Percentiles rank a stretch among this genome's conserved stretches.
These are phyloP conservation scores for Epistrophe grossulariae DNA, from an alignment of 2,888 invertebrate genomes.

Conservation along the genomic window DNA sequence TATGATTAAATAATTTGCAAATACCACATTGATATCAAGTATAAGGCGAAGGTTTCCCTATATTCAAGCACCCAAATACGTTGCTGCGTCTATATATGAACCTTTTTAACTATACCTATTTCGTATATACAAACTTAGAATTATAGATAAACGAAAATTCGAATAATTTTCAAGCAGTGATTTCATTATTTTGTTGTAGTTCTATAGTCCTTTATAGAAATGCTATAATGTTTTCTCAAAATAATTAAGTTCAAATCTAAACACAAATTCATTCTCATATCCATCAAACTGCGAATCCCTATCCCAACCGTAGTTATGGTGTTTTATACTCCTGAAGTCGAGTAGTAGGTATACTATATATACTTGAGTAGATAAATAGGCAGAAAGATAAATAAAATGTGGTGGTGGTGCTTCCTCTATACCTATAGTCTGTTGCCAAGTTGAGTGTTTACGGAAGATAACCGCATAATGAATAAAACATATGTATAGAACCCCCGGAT, in stretches of 20 bases:
- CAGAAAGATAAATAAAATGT: slow-evolving; percentile 21
- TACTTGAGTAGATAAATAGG: slow-evolving; percentile 11
- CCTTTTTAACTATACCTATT: background rate
- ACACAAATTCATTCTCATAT: background rate
- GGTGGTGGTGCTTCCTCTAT: background rate
- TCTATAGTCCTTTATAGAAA: no score
- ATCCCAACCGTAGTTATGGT: background rate
- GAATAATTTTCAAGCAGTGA: background rate
- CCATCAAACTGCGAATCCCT: background rate
- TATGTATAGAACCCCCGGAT: slow-evolving; percentile 5
- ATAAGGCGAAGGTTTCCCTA: background rate
- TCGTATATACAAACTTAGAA: background rate
- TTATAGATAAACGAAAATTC: background rate
- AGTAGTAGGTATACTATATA: background rate
- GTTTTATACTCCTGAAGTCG: background rate
- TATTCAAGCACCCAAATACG: background rate
- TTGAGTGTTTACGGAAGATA: slow-evolving; percentile 26
- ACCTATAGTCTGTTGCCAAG: background rate
- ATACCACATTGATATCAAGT: background rate
- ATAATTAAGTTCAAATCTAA: slow-evolving; percentile 20
- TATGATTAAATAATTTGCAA: background rate
- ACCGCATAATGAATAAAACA: slow-evolving; percentile 29
- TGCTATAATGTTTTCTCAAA: slow-evolving; percentile 10
- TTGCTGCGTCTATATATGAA: background rate
- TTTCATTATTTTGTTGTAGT: no score